phyloP scores from a whole-genome alignment of 1,140 invertebrate genomes.

The Caenorhabditis tropicalis region DNA sequence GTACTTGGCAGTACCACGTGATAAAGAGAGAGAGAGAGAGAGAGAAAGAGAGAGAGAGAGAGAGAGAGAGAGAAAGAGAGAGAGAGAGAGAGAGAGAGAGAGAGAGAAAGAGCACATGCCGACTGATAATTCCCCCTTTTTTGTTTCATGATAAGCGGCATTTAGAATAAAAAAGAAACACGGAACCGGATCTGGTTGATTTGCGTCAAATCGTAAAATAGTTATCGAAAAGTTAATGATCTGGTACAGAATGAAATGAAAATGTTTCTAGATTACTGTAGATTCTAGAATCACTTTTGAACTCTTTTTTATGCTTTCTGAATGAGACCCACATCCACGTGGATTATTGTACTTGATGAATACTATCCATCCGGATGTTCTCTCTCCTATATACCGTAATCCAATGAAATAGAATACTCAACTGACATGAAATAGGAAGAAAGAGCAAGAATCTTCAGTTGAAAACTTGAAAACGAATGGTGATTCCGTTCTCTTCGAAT shows the following conservation, averaged over 20 bases:
- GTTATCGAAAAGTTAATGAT: constrained; percentile 4
- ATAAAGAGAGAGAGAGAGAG: neutral
- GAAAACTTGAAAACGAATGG: neutral
- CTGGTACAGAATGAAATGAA: neutral
- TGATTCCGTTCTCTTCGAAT: neutral
- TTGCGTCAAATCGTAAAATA: constrained; percentile 37
- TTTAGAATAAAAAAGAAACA: constrained; percentile 20
- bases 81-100: neutral
- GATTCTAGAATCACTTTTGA: too few species aligned
- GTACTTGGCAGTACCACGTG: constrained; percentile 30
- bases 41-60: neutral
- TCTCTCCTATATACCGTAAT: too few species aligned
- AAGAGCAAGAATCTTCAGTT: too few species aligned
- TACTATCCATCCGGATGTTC: too few species aligned
- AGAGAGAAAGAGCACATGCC: constrained; percentile 10
- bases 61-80: neutral
- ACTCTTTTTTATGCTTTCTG: too few species aligned
- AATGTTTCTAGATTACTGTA: neutral
- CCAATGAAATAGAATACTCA: too few species aligned
- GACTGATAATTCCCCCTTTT: neutral
- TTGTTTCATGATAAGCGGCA: neutral
- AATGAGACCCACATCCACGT: too few species aligned
- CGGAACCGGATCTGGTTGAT: constrained; percentile 35
- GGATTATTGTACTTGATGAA: too few species aligned
- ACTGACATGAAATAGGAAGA: neutral